These are phyloP conservation scores for Gorsachius goisagi DNA, from an alignment of 2,113 vertebrate species.

Conservation along the genomic window DNA sequence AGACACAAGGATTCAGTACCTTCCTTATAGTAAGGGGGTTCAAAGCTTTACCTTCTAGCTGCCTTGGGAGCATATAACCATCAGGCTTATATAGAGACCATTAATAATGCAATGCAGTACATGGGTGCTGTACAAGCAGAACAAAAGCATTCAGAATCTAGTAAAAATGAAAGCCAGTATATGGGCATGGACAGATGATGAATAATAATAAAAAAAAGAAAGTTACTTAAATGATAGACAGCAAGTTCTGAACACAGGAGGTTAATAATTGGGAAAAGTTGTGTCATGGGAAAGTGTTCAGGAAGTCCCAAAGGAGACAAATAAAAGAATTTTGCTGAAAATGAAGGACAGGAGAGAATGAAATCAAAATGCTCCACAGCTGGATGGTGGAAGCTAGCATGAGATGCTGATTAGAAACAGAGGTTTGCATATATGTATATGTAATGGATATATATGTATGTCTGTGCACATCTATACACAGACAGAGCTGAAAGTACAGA, in stretches of 20 bases:
- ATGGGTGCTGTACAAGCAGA: not conserved
- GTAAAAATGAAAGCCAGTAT: not conserved
- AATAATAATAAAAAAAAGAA: not conserved
- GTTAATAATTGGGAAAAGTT: not conserved
- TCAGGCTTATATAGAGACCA: not conserved
- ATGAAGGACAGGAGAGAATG: not conserved
- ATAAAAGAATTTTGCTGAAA: not conserved
- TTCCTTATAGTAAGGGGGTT: not conserved
- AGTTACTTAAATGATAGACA: not conserved
- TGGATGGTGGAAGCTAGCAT: not conserved
- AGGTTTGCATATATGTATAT: accelerated
- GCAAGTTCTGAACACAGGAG: not conserved
- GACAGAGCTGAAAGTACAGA: not conserved
- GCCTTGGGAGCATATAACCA: not conserved
- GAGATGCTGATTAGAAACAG: not conserved
- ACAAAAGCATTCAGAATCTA: not conserved
- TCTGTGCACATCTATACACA: not conserved
- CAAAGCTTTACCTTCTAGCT: not conserved
- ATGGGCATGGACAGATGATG: not conserved
- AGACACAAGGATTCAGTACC: not conserved
- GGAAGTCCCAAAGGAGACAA: not conserved
- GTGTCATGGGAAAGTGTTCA: not conserved
- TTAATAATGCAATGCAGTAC: not conserved
- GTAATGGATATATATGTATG: not conserved
- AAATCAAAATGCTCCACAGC: not conserved